Base-by-base conservation (phyloP, 2,797 vertebrate genomes). In the Chloroceryle amazona region DNA sequence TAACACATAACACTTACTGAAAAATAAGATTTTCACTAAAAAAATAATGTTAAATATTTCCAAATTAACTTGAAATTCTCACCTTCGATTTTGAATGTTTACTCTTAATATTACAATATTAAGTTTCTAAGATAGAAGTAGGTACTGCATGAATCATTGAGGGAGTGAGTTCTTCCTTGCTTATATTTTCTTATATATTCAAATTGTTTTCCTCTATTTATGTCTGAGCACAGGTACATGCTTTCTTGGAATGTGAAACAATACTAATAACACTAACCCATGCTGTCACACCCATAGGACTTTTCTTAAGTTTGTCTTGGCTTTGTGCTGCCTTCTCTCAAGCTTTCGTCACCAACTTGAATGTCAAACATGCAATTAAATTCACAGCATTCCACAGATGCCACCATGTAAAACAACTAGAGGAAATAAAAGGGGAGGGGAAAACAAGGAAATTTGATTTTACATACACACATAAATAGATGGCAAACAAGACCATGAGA, bases 401-500 rank as follows among this genome's bases (percentile, higher is more conserved):
- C 37, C 63, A 86, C 67, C 41, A 33, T 25, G 67, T 91, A 55
- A 85, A 94, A 86, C 52, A 81, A 73, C 49, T 2, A 73, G 15
- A 72, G 47, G 31, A 91, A 85, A 79, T 25, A 94, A 92, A 94
- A 86, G 16, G 47, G 76, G 91, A 80, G 35, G 63, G 55, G 63
- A 89, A 89, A 95, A 90, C 57, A 86, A 83, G 54, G 54, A 85
- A 75, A 89, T 87, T 73, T 72, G 44, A 81, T 90, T 93, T 95
- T 81, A 78, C 52, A 42, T 54, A 62, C 60, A 54, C 10, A 4
- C 72, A 78, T 87, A 91, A 93, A 86, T 47, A 76, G 81, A 86
- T 19, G 18, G 70, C 70, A 94, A 96, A 88, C 31, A 57, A 7
- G 81, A 35, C 37, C 18, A 16, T 25, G 62, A 70, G 85, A 90